phyloP scores from a whole-genome alignment of 2,113 vertebrate genomes.

The Pelvicachromis taeniatus region DNA sequence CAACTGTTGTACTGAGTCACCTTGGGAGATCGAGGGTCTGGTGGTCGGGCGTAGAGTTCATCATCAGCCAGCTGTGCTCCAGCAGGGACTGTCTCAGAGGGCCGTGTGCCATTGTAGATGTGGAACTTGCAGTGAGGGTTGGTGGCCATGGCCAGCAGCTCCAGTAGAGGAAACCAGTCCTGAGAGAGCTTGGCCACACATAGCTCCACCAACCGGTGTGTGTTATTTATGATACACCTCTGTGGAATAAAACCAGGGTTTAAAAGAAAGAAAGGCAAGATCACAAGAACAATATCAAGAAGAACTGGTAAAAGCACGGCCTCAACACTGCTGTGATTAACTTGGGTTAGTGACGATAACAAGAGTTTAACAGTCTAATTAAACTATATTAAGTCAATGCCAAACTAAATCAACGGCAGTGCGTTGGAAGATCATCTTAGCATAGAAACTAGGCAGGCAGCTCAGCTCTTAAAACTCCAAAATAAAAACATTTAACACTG shows the following conservation, averaged over 20 bases:
- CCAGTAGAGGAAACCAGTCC: slow-evolving; percentile 99
- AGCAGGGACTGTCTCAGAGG: slow-evolving; percentile 95
- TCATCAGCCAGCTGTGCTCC: slow-evolving; percentile 95
- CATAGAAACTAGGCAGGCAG: background rate
- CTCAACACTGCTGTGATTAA: background rate
- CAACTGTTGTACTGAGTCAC: slow-evolving; percentile 51
- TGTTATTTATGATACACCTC: slow-evolving; percentile 99
- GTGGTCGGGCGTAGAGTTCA: slow-evolving; percentile 94
- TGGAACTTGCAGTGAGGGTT: slow-evolving; percentile 99
- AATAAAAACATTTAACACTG: background rate
- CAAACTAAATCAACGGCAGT: background rate
- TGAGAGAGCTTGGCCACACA: slow-evolving; percentile 99
- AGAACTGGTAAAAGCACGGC: background rate
- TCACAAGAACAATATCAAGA: background rate
- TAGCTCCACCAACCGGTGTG: slow-evolving; percentile 95
- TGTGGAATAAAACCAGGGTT: slow-evolving; percentile 39
- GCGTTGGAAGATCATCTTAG: background rate
- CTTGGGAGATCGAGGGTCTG: slow-evolving; percentile 97
- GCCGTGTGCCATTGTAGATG: slow-evolving; percentile 98
- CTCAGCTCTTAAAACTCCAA: background rate
- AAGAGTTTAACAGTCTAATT: background rate
- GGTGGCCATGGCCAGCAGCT: slow-evolving; percentile 99
- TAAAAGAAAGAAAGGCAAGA: background rate
- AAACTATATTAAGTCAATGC: background rate
- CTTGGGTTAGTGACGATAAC: background rate